Conservation (phyloP, 2,797 vertebrate species). For the Melanogrammus aeglefinus region DNA sequence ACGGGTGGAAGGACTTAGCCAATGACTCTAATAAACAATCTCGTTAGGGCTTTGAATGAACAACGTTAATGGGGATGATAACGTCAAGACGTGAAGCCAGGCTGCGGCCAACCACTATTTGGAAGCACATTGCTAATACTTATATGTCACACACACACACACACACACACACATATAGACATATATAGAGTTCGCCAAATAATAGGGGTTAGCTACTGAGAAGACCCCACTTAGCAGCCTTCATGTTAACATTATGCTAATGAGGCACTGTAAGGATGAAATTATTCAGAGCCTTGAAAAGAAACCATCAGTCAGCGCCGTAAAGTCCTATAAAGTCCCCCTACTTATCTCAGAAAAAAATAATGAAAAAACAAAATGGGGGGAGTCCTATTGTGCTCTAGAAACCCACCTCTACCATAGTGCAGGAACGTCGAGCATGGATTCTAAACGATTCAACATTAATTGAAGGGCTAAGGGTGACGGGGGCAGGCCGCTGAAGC, state of each 20-base stretch:
- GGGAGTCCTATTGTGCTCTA: not conserved
- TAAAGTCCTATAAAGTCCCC: not conserved
- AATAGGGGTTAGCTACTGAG: constrained; percentile 15
- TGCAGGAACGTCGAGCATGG: not conserved
- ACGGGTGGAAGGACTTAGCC: not conserved
- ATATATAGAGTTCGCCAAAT: not conserved
- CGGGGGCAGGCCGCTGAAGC: not conserved
- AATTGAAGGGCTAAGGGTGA: not conserved
- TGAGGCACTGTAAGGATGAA: not conserved
- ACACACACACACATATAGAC: no score
- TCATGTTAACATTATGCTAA: not conserved
- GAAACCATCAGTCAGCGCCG: not conserved
- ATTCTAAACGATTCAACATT: not conserved
- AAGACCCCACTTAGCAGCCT: not conserved
- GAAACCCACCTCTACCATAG: not conserved
- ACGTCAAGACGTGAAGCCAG: not conserved
- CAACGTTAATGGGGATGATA: not conserved
- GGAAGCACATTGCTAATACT: constrained; percentile 11
- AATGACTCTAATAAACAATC: not conserved
- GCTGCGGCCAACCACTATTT: constrained; percentile 1
- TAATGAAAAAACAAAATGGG: not conserved
- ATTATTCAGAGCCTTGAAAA: not conserved
- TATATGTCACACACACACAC: constrained; percentile 8
- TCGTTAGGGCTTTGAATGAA: not conserved
- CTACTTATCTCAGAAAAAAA: not conserved